A percentile compares a stretch with the other conserved stretches of the same genome.
phyloP scores from a whole-genome alignment of 2,797 vertebrate species.

The Pelobates cultripes region DNA sequence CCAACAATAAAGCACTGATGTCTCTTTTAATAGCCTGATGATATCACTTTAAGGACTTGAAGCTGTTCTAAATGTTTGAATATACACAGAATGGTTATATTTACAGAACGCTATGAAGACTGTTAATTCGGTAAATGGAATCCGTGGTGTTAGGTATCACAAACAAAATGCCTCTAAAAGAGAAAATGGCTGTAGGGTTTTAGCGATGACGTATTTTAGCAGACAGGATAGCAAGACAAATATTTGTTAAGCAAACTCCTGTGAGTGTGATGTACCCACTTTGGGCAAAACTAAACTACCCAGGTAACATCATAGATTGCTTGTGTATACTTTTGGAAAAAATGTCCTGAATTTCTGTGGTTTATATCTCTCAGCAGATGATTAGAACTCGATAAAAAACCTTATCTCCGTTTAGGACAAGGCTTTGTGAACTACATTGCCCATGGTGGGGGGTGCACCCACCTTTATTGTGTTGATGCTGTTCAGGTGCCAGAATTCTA shows the following conservation, averaged over 20 bases:
- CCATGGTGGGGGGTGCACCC: no score
- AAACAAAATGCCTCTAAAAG: neutral
- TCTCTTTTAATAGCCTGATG: no score
- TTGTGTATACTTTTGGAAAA: constrained; percentile 3
- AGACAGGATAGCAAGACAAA: neutral
- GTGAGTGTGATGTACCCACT: neutral
- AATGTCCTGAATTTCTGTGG: constrained; percentile 3
- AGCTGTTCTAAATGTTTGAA: neutral
- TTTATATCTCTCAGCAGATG: neutral
- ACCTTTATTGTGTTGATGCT: no score
- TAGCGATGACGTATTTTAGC: neutral
- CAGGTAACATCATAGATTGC: constrained; percentile 22
- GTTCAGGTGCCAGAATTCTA: no score
- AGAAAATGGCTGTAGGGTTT: neutral
- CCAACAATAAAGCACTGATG: no score
- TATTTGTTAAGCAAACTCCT: neutral
- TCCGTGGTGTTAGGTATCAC: neutral
- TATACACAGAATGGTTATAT: neutral
- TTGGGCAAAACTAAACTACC: neutral
- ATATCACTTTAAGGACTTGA: no score
- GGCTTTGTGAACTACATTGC: no score
- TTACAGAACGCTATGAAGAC: neutral
- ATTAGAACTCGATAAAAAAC: neutral
- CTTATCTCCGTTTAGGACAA: no score
- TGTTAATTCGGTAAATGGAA: neutral